Percentiles rank a stretch among this genome's conserved stretches.
These are phyloP conservation scores for Leptonema lineaticorne DNA, from an alignment of 1,140 invertebrate genomes.

Conservation along the genomic window DNA sequence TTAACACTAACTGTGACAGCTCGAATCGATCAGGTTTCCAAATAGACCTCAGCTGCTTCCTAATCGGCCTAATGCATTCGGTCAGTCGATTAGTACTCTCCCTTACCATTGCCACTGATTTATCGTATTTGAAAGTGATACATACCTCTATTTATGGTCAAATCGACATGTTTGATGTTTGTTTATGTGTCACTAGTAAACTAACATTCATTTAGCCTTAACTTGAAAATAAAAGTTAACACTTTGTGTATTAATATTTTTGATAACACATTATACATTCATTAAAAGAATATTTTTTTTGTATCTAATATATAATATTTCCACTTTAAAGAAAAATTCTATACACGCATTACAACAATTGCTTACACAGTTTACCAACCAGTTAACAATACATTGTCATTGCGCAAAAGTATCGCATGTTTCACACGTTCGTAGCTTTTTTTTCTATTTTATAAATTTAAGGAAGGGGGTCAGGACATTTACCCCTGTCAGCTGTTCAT, in stretches of 20 bases:
- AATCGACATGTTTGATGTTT: background rate
- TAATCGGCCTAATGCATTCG: background rate
- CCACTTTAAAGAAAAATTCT: too few relatives aligned
- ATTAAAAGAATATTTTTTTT: too few relatives aligned
- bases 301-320: too few relatives aligned
- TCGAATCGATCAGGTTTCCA: constrained; percentile 14
- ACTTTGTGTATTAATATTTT: too few relatives aligned
- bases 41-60: constrained; percentile 5
- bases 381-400: constrained; percentile 22
- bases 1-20: background rate
- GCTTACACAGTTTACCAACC: too few relatives aligned
- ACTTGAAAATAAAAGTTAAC: too few relatives aligned
- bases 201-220: background rate
- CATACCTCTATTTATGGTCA: background rate
- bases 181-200: background rate
- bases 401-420: constrained; percentile 36
- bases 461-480: constrained; percentile 33
- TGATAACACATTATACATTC: too few relatives aligned
- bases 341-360: too few relatives aligned
- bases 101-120: background rate
- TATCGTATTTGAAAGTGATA: background rate
- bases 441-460: too few relatives aligned
- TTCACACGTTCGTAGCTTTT: constrained; percentile 33
- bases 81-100: background rate
- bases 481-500: constrained; percentile 36